These are phyloP conservation scores for Platyura marginata DNA, from an alignment of 1,140 invertebrate species.

Conservation along the genomic window DNA sequence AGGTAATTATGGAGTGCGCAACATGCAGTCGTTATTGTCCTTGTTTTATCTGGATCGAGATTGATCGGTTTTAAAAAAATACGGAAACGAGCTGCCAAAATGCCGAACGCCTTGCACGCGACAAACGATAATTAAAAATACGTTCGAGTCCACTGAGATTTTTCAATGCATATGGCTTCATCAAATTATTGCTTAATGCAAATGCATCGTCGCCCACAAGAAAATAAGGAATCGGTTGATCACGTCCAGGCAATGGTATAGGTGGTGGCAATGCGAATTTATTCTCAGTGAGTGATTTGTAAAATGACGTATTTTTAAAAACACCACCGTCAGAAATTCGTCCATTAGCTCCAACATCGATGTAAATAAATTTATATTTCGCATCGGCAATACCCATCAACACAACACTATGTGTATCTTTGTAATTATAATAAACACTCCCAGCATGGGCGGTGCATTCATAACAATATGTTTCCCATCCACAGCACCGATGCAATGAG, in stretches of 20 bases:
- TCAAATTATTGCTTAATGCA: slow-evolving; percentile 19
- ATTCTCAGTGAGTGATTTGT: not conserved
- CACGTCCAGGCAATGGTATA: slow-evolving; percentile 9
- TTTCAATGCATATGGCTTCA: slow-evolving; percentile 25
- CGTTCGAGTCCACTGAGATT: slow-evolving; percentile 12
- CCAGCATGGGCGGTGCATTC: slow-evolving; percentile 14
- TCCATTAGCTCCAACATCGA: slow-evolving; percentile 25
- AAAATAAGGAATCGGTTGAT: slow-evolving; percentile 14
- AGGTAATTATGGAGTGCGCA: no score
- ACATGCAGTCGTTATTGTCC: no score
- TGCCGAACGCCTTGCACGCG: slow-evolving; percentile 17
- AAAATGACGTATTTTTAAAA: slow-evolving; percentile 11
- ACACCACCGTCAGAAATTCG: slow-evolving; percentile 25
- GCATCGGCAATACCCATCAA: slow-evolving; percentile 27
- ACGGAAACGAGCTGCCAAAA: slow-evolving; percentile 23
- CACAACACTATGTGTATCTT: slow-evolving; percentile 24
- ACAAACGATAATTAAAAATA: slow-evolving; percentile 22
- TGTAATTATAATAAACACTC: slow-evolving; percentile 26
- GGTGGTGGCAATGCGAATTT: slow-evolving; percentile 13
- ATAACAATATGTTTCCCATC: slow-evolving; percentile 14
- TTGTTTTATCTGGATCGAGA: no score
- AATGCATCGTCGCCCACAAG: slow-evolving; percentile 32
- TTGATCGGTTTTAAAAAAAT: slow-evolving; percentile 21
- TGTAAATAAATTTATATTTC: slow-evolving; percentile 23
- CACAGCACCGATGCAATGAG: slow-evolving; percentile 21